Evolutionary conservation across 1,140 invertebrate genomes (phyloP).

Genomic region (silkworm (Bombyx mori)): DNA sequence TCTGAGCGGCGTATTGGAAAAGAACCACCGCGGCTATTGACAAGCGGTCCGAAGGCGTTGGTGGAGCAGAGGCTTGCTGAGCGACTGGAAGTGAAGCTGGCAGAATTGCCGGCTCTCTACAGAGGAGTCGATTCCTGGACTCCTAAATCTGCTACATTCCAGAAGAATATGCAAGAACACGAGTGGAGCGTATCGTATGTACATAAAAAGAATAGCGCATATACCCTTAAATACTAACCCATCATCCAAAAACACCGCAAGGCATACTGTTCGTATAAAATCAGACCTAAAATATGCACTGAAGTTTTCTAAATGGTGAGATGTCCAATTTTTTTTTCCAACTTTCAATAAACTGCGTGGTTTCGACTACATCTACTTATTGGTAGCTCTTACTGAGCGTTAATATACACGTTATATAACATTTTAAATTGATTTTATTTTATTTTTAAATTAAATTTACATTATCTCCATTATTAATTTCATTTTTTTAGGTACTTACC

Average conservation of each 20-base stretch:
- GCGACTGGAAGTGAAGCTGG: slow-evolving; percentile 64
- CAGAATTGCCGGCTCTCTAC: slow-evolving; percentile 75
- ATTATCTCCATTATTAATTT: no score
- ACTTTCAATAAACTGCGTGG: no score
- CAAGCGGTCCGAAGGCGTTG: slow-evolving; percentile 50
- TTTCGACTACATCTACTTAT: no score
- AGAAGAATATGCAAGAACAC: slow-evolving; percentile 69
- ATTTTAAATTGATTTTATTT: no score
- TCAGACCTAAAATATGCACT: slow-evolving; percentile 6
- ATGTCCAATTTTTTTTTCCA: no score
- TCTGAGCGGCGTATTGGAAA: slow-evolving; percentile 39
- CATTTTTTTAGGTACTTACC: no score
- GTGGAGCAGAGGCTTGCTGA: slow-evolving; percentile 58
- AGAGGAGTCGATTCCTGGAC: slow-evolving; percentile 76
- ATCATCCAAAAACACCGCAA: no score
- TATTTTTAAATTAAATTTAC: no score
- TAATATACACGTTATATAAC: no score
- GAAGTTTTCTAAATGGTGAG: slow-evolving; percentile 13
- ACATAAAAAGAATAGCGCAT: slow-evolving; percentile 13
- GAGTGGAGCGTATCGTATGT: slow-evolving; percentile 72
- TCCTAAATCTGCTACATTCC: slow-evolving; percentile 73
- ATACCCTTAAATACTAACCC: no score
- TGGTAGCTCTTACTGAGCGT: no score
- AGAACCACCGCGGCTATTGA: slow-evolving; percentile 50
- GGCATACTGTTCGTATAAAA: no score